Conservation (phyloP, 2,113 vertebrate species). For the Azemiops feae region DNA sequence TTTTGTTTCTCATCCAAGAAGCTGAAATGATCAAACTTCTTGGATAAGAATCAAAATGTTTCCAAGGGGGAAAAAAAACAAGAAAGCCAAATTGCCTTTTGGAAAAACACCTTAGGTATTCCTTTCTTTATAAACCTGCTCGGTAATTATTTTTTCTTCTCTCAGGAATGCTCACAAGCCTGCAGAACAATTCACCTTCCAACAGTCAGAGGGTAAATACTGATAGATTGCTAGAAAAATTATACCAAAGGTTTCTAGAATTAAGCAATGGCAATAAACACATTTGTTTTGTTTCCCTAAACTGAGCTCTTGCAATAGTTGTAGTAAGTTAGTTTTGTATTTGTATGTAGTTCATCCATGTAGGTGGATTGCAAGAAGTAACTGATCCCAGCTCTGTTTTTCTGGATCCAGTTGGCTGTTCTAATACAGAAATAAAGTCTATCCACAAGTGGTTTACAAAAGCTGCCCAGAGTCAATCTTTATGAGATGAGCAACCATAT, state of each 20-base stretch:
- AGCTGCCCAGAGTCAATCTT: too few relatives aligned
- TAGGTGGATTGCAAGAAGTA: background rate
- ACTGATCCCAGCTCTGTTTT: too few relatives aligned
- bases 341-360: background rate
- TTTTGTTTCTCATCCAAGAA: background rate
- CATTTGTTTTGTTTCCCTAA: background rate
- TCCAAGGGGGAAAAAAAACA: background rate
- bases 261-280: background rate
- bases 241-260: background rate
- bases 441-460: too few relatives aligned
- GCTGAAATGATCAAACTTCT: background rate
- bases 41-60: background rate
- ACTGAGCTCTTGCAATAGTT: background rate
- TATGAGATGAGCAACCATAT: too few relatives aligned
- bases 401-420: too few relatives aligned
- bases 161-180: background rate
- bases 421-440: too few relatives aligned
- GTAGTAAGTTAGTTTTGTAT: background rate
- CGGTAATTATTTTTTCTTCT: background rate
- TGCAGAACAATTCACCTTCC: background rate
- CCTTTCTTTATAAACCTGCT: background rate
- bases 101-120: background rate
- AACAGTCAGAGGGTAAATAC: too few relatives aligned
- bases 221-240: too few relatives aligned
- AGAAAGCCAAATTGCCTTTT: background rate